phyloP scores from a whole-genome alignment of 2,888 invertebrate genomes.

The Ectemnius continuus region DNA sequence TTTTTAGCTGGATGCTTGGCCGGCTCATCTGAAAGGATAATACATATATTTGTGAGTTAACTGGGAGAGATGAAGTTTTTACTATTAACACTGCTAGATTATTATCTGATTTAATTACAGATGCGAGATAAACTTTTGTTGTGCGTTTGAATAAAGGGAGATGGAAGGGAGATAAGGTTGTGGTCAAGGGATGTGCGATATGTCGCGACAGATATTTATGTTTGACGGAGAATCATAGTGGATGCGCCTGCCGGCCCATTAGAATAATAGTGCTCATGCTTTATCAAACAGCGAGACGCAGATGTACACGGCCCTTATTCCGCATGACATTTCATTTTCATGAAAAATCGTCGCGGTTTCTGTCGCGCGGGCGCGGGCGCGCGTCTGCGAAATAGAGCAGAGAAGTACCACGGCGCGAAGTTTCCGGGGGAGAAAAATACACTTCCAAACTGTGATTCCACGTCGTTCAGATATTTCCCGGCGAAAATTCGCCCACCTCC shows the following conservation, averaged over 20 bases:
- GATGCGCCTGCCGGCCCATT: conserved; percentile 51
- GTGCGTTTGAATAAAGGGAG: too few relatives aligned
- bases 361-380: conserved; percentile 22
- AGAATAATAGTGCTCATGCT: conserved; percentile 55
- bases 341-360: conserved; percentile 48
- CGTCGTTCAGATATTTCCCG: conserved; percentile 47
- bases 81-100: too few relatives aligned
- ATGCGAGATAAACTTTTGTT: too few relatives aligned
- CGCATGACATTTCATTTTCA: conserved; percentile 59
- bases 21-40: too few relatives aligned
- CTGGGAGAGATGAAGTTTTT: too few relatives aligned
- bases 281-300: conserved; percentile 59
- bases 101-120: too few relatives aligned
- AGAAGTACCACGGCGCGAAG: conserved; percentile 37
- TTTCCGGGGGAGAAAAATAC: conserved; percentile 28
- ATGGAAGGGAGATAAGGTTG: too few relatives aligned
- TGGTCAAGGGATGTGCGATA: conserved; percentile 23
- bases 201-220: conserved; percentile 47
- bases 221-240: conserved; percentile 55
- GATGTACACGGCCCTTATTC: conserved; percentile 56
- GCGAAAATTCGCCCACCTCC: conserved; percentile 28
- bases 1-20: too few relatives aligned
- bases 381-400: conserved; percentile 52
- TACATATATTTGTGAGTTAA: too few relatives aligned
- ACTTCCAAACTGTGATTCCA: conserved; percentile 54